These are phyloP conservation scores for Plestiodon gilberti DNA, from an alignment of 2,113 vertebrate species.

Conservation along the genomic window DNA sequence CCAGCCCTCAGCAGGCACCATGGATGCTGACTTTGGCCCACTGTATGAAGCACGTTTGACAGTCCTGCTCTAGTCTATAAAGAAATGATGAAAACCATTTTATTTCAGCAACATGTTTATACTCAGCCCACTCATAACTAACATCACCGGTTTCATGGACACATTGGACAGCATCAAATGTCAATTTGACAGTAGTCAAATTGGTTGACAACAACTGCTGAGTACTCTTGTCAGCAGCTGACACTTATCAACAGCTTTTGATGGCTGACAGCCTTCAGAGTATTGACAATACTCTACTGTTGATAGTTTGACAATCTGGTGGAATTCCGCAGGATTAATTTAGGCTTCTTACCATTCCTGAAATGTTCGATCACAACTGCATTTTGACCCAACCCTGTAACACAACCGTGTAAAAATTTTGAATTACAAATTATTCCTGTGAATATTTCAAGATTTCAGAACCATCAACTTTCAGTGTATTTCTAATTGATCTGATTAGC, in stretches of 20 bases:
- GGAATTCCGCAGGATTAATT: not conserved
- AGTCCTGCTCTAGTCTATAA: too few species aligned
- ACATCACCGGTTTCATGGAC: not conserved
- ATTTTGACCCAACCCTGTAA: not conserved
- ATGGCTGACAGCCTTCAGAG: not conserved
- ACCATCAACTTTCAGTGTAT: not conserved
- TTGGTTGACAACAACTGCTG: conserved; percentile 2
- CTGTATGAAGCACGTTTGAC: too few species aligned
- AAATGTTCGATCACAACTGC: not conserved
- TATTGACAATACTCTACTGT: not conserved
- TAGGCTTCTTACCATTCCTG: not conserved
- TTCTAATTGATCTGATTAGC: not conserved
- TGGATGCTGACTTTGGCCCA: too few species aligned
- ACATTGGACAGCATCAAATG: not conserved
- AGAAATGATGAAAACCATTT: not conserved
- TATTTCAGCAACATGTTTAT: not conserved
- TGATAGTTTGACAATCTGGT: not conserved
- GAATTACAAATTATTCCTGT: not conserved
- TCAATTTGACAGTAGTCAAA: not conserved
- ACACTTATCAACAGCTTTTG: not conserved
- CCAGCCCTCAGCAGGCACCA: too few species aligned
- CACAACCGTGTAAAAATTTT: not conserved
- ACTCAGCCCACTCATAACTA: not conserved
- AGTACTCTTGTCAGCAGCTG: not conserved
- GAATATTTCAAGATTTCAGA: not conserved